Evolutionary conservation across 2,888 invertebrate species (phyloP), one percentile per base, ranked within the genome.

Genomic region (Drosophila algonquin): DNA sequence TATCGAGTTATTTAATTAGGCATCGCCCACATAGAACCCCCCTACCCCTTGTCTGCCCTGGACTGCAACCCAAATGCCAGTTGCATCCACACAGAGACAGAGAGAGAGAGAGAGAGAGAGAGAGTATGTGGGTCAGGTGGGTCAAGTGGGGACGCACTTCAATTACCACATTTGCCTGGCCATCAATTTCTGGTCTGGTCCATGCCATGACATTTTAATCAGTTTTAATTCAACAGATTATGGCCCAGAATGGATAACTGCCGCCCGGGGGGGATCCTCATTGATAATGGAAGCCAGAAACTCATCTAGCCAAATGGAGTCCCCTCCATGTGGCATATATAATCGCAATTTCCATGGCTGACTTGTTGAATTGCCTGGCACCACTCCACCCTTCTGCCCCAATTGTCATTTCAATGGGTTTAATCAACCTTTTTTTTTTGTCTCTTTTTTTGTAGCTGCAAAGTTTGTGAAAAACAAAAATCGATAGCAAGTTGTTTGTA

Each of bases 1-100:
- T 51, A 64, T 62, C 63, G 63, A 74, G 63, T 65, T 77, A 77
- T 79, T 77, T 79, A 79, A 77, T 77, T 77, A 77, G 80, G 74
- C 40, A 40, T 40, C 40, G 7, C 18, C 12, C 40, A 40, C 16
- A 58, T 27, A 52, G 24, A 52, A 24, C 40, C 47, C 10, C 21
- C 10, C n/a, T 8, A 16, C 27, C 12, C 21, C 18, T 1, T 18
- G 18, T 18, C 18, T 18, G 18, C 1, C 18, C 18, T 18, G 18
- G 18, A 27, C 32, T 21, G 32, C 57, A 52, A 40, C 60, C 46
- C 68, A 54, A 63, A 73, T 64, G 64, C 73, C 53, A 63, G 53
- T 73, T 54, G 53, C 71, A 14, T n/a, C 40, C 40, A 2, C 40
- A n/a, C 40, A 60, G 52, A 21, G 30, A 32, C 24, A 24, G 24